Evolutionary conservation across 2,888 invertebrate genomes (phyloP).

Genomic region (Therioaphis trifolii): DNA sequence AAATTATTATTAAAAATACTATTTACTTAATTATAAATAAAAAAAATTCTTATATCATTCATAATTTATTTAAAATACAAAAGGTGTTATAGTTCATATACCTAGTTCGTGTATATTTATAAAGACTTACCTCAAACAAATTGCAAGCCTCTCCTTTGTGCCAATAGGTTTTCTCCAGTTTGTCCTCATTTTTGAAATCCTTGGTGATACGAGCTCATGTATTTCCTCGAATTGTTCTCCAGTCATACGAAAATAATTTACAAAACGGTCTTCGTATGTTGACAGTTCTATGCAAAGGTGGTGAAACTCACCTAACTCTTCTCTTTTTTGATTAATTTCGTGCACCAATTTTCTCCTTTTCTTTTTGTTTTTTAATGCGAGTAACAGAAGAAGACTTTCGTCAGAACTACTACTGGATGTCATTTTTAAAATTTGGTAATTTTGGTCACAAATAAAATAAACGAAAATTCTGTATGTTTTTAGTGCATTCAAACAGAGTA

Average conservation of each 20-base stretch:
- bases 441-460: too few relatives aligned
- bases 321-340: conserved; percentile 49
- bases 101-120: not conserved
- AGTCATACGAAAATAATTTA: conserved; percentile 45
- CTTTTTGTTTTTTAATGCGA: conserved; percentile 30
- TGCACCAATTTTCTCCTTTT: conserved; percentile 45
- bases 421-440: conserved; percentile 2
- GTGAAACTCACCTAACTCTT: conserved; percentile 47
- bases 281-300: conserved; percentile 17
- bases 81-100: not conserved
- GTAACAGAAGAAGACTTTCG: conserved; percentile 4
- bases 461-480: too few relatives aligned
- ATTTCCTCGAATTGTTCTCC: conserved; percentile 29
- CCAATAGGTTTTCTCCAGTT: conserved; percentile 41
- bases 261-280: conserved; percentile 38
- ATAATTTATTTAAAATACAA: conserved; percentile 6
- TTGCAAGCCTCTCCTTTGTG: conserved; percentile 36
- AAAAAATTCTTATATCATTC: not conserved
- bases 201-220: conserved; percentile 16
- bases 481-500: too few relatives aligned
- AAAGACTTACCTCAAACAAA: conserved; percentile 23
- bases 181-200: conserved; percentile 17
- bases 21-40: conserved; percentile 1
- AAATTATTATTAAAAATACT: conserved; percentile 2
- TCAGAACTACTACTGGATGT: conserved; percentile 45